Base-by-base conservation (phyloP, 2,113 vertebrate species). In the Cygnus buccinator region DNA sequence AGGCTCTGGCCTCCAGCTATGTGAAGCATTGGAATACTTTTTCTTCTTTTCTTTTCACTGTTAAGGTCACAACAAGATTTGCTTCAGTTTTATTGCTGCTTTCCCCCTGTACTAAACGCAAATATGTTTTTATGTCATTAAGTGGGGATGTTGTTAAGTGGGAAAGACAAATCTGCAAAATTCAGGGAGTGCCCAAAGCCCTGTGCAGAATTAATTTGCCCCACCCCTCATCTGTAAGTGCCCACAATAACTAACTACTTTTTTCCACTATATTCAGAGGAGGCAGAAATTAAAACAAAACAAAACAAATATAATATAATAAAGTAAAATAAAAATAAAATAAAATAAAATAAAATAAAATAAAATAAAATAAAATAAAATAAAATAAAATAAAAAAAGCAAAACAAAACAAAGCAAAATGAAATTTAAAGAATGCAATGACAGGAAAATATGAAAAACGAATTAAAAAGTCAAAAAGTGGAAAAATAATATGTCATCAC, bases 101-200 rank as follows among this genome's bases (percentile, higher is more conserved):
- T 92, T 77, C 29, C 46, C 39, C 29, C 48, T 79, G 82, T 93
- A 84, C 88, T 90, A 91, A 93, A 95, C 50, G 44, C 63, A 95
- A 96, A 90, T 85, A 84, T 29, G 48, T 68, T 91, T 97, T 94
- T 37, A 25, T 91, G 62, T 65, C 94, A 52, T 76, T 75, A 74
- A 84, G 50, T 87, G 84, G 84, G 68, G 87, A 91, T 58, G 83
- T 66, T 91, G 74, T 96, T 77, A 89, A 84, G 57, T 94, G 57
- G 66, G 83, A 81, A 95, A 94, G 87, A 82, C 67, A 87, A 89
- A 55, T 25, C 81, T 93, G 81, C n/a, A 89, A 91, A 92, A 87
- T 68, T 87, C 17, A 5, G 68, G n/a, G 50, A 62, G n/a, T 79
- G 89, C 44, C 66, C 92, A 84, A 78, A 82, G 55, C 67, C 84